A percentile compares a stretch with the other conserved stretches of the same genome.
phyloP scores from a whole-genome alignment of 2,113 vertebrate species.

The Furnarius figulus region DNA sequence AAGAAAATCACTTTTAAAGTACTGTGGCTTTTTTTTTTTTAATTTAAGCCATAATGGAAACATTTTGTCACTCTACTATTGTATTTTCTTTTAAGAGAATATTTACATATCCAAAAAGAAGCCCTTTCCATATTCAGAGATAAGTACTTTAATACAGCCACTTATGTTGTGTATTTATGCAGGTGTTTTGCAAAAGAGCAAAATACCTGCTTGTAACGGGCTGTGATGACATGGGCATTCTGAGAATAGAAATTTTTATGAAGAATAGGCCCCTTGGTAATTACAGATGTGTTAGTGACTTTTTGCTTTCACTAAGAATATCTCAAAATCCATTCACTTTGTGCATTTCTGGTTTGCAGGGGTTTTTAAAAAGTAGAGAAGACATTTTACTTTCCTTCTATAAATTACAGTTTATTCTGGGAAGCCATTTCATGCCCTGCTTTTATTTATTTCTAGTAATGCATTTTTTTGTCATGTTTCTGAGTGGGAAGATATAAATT shows the following conservation, averaged over 20 bases:
- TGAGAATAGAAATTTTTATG: slow-evolving; percentile 17
- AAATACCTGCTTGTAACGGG: slow-evolving; percentile 39
- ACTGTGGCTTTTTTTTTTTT: slow-evolving; percentile 14
- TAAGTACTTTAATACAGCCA: slow-evolving; percentile 70
- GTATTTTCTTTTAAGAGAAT: slow-evolving; percentile 72
- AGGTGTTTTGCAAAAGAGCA: slow-evolving; percentile 69
- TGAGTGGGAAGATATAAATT: background rate
- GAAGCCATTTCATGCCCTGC: slow-evolving; percentile 18
- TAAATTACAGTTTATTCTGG: background rate
- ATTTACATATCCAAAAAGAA: slow-evolving; percentile 65
- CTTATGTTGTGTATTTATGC: slow-evolving; percentile 56
- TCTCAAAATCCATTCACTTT: background rate
- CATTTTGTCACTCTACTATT: slow-evolving; percentile 55
- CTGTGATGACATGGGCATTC: slow-evolving; percentile 29
- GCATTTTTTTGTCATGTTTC: background rate
- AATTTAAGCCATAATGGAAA: slow-evolving; percentile 32
- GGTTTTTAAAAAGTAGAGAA: background rate
- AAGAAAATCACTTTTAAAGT: slow-evolving; percentile 54
- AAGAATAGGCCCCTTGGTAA: slow-evolving; percentile 58
- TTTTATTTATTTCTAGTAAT: slow-evolving; percentile 39
- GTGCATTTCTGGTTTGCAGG: slow-evolving; percentile 23
- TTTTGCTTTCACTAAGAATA: slow-evolving; percentile 36
- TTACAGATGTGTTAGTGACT: slow-evolving; percentile 62
- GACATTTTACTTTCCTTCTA: background rate
- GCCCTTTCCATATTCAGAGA: slow-evolving; percentile 64